A percentile compares a stretch with the other conserved stretches of the same genome.
Conservation (phyloP, 2,888 invertebrate species). For the Drosophila aldrichi region DNA sequence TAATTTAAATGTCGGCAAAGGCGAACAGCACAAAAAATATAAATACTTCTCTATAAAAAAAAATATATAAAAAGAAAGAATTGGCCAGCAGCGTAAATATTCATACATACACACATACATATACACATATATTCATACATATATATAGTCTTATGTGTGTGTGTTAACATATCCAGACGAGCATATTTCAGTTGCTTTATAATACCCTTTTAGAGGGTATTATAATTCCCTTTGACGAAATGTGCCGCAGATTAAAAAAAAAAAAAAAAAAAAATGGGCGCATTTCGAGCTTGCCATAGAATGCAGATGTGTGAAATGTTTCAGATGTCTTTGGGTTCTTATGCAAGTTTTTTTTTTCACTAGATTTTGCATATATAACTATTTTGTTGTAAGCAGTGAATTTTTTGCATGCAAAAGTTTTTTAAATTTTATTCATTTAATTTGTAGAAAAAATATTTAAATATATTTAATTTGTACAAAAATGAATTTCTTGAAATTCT, state of each 20-base stretch:
- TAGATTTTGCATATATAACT: not conserved
- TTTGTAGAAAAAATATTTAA: too few species aligned
- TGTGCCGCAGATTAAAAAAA: not conserved
- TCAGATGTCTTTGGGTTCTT: not conserved
- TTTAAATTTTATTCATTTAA: too few species aligned
- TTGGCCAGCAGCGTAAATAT: conserved; percentile 31
- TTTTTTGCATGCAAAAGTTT: too few species aligned
- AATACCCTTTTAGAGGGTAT: conserved; percentile 4
- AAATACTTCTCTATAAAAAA: conserved; percentile 54
- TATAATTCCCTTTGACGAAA: conserved; percentile 8
- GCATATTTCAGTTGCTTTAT: conserved; percentile 28
- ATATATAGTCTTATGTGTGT: not conserved
- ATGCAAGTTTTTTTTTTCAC: not conserved
- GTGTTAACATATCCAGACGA: conserved; percentile 20
- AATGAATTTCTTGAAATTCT: too few species aligned
- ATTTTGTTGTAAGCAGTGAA: too few species aligned
- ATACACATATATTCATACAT: conserved; percentile 8
- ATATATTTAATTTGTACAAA: too few species aligned
- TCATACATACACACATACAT: not conserved
- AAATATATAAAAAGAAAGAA: conserved; percentile 9
- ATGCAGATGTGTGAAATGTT: not conserved
- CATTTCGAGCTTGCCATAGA: not conserved
- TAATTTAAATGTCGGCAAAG: conserved; percentile 79
- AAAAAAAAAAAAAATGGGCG: not conserved
- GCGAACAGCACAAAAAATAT: conserved; percentile 65